These are phyloP conservation scores for Bombyx huttoni DNA, from an alignment of 2,888 invertebrate genomes.

Conservation along the genomic window DNA sequence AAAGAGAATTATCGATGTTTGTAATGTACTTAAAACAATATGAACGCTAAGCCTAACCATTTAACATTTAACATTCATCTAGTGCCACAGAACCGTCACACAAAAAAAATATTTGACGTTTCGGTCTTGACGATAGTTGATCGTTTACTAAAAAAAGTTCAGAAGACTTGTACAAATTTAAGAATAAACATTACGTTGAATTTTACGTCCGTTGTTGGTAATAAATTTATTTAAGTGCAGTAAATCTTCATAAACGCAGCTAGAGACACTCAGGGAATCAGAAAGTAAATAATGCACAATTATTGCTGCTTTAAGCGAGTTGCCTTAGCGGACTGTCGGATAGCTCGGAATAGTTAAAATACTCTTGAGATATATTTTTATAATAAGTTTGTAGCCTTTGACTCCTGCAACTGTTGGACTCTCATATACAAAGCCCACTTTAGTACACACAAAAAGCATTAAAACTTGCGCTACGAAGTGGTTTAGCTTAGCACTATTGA, in stretches of 20 bases:
- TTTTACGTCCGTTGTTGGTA: constrained; percentile 15
- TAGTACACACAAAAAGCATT: constrained; percentile 3
- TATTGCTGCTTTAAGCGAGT: constrained; percentile 25
- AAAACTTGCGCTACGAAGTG: constrained; percentile 2
- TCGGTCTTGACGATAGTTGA: no score
- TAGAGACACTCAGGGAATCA: constrained; percentile 22
- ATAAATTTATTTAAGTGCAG: constrained; percentile 31
- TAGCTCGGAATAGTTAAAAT: constrained; percentile 19
- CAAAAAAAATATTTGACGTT: no score
- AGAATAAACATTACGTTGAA: constrained; percentile 4
- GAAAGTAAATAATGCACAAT: constrained; percentile 37
- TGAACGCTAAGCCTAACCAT: no score
- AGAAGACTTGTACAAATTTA: neutral
- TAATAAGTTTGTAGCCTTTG: neutral
- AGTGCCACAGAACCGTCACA: no score
- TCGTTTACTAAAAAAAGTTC: no score
- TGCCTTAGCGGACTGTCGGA: neutral
- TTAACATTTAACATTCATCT: no score
- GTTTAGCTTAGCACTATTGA: constrained; percentile 3
- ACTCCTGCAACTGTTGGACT: neutral
- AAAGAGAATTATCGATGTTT: no score
- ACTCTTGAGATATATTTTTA: constrained; percentile 10
- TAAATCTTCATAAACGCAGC: constrained; percentile 46
- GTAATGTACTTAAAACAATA: no score
- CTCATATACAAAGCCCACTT: neutral